These are phyloP conservation scores for Drosophila meridionalis DNA, from an alignment of 2,888 invertebrate genomes.

Conservation along the genomic window DNA sequence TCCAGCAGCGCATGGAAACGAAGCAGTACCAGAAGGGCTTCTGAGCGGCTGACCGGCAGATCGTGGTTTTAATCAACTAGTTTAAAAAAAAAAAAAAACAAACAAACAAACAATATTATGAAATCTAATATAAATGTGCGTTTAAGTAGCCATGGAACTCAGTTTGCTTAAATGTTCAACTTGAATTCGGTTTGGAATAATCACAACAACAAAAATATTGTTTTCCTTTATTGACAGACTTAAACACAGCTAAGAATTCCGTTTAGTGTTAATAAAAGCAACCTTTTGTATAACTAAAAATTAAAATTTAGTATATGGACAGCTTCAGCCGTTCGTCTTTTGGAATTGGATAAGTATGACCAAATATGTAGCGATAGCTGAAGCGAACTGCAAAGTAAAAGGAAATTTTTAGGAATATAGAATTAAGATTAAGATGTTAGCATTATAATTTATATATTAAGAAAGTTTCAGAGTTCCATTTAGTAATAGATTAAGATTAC, in stretches of 20 bases:
- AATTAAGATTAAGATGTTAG: not conserved
- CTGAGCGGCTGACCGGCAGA: slow-evolving; percentile 84
- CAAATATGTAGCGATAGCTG: slow-evolving; percentile 86
- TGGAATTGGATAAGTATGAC: slow-evolving; percentile 87
- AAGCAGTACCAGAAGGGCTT: slow-evolving; percentile 95
- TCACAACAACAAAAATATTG: slow-evolving; percentile 11
- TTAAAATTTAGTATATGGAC: not conserved
- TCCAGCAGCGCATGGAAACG: slow-evolving; percentile 94
- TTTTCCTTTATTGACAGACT: slow-evolving; percentile 44
- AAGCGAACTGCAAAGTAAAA: slow-evolving; percentile 84
- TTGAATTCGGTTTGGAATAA: slow-evolving; percentile 28
- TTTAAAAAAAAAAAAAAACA: slow-evolving; percentile 14
- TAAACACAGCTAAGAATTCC: slow-evolving; percentile 59
- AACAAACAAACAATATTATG: slow-evolving; percentile 13
- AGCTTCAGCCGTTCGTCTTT: slow-evolving; percentile 85
- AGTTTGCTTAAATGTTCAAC: slow-evolving; percentile 38
- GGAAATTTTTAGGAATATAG: not conserved
- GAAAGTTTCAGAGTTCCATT: too few relatives aligned
- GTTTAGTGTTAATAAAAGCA: slow-evolving; percentile 58
- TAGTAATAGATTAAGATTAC: not conserved
- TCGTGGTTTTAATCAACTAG: slow-evolving; percentile 43
- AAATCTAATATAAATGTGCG: slow-evolving; percentile 20
- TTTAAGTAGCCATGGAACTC: slow-evolving; percentile 32
- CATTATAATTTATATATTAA: not conserved
- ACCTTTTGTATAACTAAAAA: slow-evolving; percentile 58